A percentile compares a stretch with the other conserved stretches of the same genome.
Conservation (phyloP, 1,140 invertebrate genomes). For the Tigriopus japonicus region DNA sequence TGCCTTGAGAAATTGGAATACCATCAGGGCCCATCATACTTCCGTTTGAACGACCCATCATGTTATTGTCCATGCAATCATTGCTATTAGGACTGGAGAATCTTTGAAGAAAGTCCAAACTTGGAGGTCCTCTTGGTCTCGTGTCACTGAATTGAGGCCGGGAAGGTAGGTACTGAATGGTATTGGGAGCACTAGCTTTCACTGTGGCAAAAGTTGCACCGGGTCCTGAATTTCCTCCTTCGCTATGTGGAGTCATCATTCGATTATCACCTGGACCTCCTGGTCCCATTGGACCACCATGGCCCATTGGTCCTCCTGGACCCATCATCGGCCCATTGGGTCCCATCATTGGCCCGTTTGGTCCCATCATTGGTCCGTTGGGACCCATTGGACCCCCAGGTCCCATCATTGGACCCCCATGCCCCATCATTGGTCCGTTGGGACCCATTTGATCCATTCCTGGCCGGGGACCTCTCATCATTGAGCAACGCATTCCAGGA, state of each 20-base stretch:
- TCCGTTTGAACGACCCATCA: constrained; percentile 5
- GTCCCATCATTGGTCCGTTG: constrained; percentile 27
- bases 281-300: constrained; percentile 14
- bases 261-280: constrained; percentile 2
- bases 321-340: constrained; percentile 28
- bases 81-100: constrained; percentile 39
- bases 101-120: constrained; percentile 73
- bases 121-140: constrained; percentile 53
- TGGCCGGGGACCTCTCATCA: constrained; percentile 15
- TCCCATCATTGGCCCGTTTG: constrained; percentile 20
- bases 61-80: neutral
- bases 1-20: too few species aligned
- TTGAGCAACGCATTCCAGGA: constrained; percentile 17
- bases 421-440: constrained; percentile 21
- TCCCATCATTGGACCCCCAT: constrained; percentile 18
- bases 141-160: constrained; percentile 49
- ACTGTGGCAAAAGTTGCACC: constrained; percentile 29
- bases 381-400: constrained; percentile 18
- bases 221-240: constrained; percentile 24
- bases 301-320: constrained; percentile 20
- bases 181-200: constrained; percentile 87
- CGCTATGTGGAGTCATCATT: constrained; percentile 5
- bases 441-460: constrained; percentile 21
- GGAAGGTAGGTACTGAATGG: constrained; percentile 89
- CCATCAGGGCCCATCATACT: constrained; percentile 10